These are phyloP conservation scores for Cybosia mesomella DNA, from an alignment of 2,888 invertebrate species.

Conservation along the genomic window DNA sequence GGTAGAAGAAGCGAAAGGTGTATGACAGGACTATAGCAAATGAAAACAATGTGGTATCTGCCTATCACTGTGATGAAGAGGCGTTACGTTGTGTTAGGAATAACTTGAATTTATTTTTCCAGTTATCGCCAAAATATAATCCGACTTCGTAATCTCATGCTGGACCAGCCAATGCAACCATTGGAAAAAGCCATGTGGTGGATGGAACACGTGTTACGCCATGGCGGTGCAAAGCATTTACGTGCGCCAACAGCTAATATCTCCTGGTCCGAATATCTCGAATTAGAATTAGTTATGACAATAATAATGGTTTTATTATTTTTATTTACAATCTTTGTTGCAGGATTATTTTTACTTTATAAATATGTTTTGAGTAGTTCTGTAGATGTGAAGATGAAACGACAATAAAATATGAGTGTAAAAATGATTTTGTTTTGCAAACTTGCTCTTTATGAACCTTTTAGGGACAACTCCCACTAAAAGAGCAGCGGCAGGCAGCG, in stretches of 20 bases:
- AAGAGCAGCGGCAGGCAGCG: no score
- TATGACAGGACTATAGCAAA: no score
- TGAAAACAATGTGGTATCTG: no score
- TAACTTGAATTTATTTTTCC: background rate
- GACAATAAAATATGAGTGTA: background rate
- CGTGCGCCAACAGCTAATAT: constrained; percentile 65
- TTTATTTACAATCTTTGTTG: background rate
- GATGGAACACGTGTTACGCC: constrained; percentile 78
- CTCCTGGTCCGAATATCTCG: constrained; percentile 52
- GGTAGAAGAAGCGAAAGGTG: no score
- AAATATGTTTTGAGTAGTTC: constrained; percentile 19
- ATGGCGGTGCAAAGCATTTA: constrained; percentile 72
- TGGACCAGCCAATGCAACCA: constrained; percentile 48
- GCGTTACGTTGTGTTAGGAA: no score
- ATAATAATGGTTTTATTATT: constrained; percentile 22
- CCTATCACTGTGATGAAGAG: no score
- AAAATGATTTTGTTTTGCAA: background rate
- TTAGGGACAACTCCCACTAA: no score
- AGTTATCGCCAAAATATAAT: constrained; percentile 44
- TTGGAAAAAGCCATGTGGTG: constrained; percentile 76
- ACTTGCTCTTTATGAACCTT: no score
- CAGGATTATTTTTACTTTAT: constrained; percentile 20
- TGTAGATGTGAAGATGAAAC: background rate
- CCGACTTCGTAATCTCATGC: constrained; percentile 30
- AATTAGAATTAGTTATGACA: constrained; percentile 51